Percentiles rank a stretch among this genome's conserved stretches.
phyloP scores from a whole-genome alignment of 2,888 invertebrate species.

The Sussaba pulchella region DNA sequence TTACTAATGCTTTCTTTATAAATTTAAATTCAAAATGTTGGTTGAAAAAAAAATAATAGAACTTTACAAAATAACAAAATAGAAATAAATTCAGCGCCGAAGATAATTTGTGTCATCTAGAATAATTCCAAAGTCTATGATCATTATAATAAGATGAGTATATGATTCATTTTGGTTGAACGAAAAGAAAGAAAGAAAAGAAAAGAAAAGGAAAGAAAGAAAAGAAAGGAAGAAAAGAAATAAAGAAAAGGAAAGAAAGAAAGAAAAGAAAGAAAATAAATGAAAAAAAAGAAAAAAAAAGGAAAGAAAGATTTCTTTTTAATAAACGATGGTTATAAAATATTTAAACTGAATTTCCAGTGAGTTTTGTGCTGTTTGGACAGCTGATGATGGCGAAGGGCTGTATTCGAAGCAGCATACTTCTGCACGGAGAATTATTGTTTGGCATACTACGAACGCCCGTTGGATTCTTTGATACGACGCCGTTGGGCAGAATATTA shows the following conservation, averaged over 20 bases:
- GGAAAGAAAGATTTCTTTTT: slow-evolving; percentile 30
- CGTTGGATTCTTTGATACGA: slow-evolving; percentile 92
- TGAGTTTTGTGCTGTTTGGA: slow-evolving; percentile 79
- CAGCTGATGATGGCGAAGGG: slow-evolving; percentile 81
- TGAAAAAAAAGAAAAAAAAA: too few relatives aligned
- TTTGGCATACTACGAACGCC: slow-evolving; percentile 89
- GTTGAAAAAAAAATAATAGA: too few relatives aligned
- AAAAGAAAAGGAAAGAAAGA: too few relatives aligned
- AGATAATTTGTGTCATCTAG: not conserved
- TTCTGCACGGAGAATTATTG: slow-evolving; percentile 89
- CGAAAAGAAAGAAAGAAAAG: slow-evolving; percentile 22
- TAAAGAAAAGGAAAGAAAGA: too few relatives aligned
- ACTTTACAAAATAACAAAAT: too few relatives aligned
- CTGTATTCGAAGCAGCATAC: slow-evolving; percentile 82
- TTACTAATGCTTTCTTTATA: too few relatives aligned
- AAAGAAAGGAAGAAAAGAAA: too few relatives aligned
- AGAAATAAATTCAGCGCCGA: not conserved
- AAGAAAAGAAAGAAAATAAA: too few relatives aligned
- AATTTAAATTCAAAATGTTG: too few relatives aligned
- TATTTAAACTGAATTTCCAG: slow-evolving; percentile 76
- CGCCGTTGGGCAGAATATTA: slow-evolving; percentile 91
- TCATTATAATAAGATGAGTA: not conserved
- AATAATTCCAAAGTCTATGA: slow-evolving; percentile 5
- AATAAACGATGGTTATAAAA: not conserved
- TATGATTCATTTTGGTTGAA: slow-evolving; percentile 15